Percentiles rank a stretch among this genome's conserved stretches.
Evolutionary conservation across 2,888 invertebrate genomes (phyloP).

Genomic region (Theristus sp.): DNA sequence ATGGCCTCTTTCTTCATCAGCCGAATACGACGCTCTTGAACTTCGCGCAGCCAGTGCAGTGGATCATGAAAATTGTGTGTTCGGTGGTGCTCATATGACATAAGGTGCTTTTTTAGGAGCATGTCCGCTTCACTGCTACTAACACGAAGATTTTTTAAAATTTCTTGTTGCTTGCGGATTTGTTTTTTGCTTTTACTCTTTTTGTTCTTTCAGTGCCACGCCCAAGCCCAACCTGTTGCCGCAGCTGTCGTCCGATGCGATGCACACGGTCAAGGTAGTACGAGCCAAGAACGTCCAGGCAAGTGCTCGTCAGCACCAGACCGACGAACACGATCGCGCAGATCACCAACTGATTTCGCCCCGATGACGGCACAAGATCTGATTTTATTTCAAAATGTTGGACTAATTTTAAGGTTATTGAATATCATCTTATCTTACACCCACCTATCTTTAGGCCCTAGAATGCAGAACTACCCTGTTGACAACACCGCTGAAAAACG

Average conservation of each 20-base stretch:
- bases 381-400: too few species aligned
- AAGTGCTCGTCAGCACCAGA: constrained; percentile 82
- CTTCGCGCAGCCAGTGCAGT: constrained; percentile 23
- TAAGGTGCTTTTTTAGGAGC: too few species aligned
- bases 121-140: too few species aligned
- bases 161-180: background rate
- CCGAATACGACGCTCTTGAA: constrained; percentile 23
- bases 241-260: too few species aligned
- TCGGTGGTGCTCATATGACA: too few species aligned
- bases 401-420: too few species aligned
- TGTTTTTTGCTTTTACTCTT: background rate
- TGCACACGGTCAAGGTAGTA: constrained; percentile 26
- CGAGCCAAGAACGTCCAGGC: constrained; percentile 78
- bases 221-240: too few species aligned
- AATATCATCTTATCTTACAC: too few species aligned
- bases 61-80: constrained; percentile 15
- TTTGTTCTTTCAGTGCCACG: too few species aligned
- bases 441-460: too few species aligned
- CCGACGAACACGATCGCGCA: constrained; percentile 81
- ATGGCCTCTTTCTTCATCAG: constrained; percentile 27
- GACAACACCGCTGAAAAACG: too few species aligned
- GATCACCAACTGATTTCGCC: constrained; percentile 45
- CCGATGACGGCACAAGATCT: background rate
- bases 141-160: background rate
- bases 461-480: too few species aligned